Base-by-base conservation (phyloP, 1,140 invertebrate species). In the Zaprionus kolodkinae region DNA sequence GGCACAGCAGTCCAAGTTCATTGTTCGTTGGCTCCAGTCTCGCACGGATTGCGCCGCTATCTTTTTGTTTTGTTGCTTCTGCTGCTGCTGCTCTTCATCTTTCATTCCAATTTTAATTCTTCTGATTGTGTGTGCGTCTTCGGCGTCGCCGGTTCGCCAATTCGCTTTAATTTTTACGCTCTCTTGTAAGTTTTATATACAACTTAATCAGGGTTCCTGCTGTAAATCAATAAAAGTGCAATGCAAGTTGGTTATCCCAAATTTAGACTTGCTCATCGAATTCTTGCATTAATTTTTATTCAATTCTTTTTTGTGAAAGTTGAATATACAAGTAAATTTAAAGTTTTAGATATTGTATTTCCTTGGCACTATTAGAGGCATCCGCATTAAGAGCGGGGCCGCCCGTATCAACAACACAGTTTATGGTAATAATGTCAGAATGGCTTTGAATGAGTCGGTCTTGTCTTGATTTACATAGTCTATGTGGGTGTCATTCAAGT, bases 1-100 rank as follows among this genome's bases (percentile, higher is more conserved):
- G 48, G 52, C 55, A 76, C 81, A 88, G 84, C 81, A 88, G 84
- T 89, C 59, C 85, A 88, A 88, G 84, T 88, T 88, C 84, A 89
- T 88, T 88, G 84, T 88, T 88, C 84, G 85, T 65, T 69, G 50
- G 74, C 69, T 89, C 71, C 66, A 50, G 45, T 76, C 73, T 75
- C 68, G 72, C 72, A 71, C 72, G 72, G 67, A 64, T 75, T 75
- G 60, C 60, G 54, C 72, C 55, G 60, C 72, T 76, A 76, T 76
- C 74, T 74, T 69, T 13, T 65, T 67, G 12, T 63, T 56, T 64
- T 75, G 52, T 57, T 60, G 36, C n/a, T n/a, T n/a, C n/a, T n/a
- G n/a, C n/a, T n/a, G n/a, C n/a, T n/a, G n/a, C 55, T 65, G 21
- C 57, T 48, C 43, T 54, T 30, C 13, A 50, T 50, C 52, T 63